Evolutionary conservation across 2,113 vertebrate species (phyloP), one percentile per base, ranked within the genome.

Genomic region (Gymnocephalus cernua): DNA sequence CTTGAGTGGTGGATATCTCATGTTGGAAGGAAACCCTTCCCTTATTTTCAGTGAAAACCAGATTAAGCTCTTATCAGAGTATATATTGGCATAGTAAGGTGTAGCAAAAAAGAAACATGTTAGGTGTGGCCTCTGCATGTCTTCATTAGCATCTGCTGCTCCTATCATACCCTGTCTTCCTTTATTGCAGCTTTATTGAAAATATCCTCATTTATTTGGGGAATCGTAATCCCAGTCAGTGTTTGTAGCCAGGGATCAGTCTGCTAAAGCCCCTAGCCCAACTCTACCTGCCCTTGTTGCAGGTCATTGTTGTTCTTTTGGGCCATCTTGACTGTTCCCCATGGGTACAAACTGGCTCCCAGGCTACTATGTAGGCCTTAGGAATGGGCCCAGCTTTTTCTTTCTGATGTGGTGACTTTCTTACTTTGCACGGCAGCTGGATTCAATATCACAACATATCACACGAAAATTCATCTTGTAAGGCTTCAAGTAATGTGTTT

Each of bases 11-110:
- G 38, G n/a, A 53, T 65, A 27, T 86, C 50, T 70, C 12, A 27
- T 54, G 69, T 57, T 32, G 56, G 23, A 65, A 73, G 68, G 41
- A 73, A 80, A 74, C 50, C 59, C 51, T 76, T 75, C 61, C 48
- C 32, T 48, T 47, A 65, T 44, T 77, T 59, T 53, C 4, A 53
- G 21, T 48, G 16, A 69, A 86, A 58, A 81, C 15, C 27, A 54
- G 35, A 81, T 68, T 23, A 77, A 68, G 6, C 1, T 9, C 47
- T 74, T 65, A 86, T 61, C 21, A 23, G 19, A 66, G 9, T 65
- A 12, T 66, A 44, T 41, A 38, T 58, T 59, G 44, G 48, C 48
- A 21, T 18, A 19, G 11, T 27, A 32, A 61, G 47, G 44, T 50
- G 16, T 23, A 19, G 10, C 29, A 25, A 71, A 45, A 14, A 62